These are phyloP conservation scores for Ciconia maguari DNA, from an alignment of 2,113 vertebrate species.

Conservation along the genomic window DNA sequence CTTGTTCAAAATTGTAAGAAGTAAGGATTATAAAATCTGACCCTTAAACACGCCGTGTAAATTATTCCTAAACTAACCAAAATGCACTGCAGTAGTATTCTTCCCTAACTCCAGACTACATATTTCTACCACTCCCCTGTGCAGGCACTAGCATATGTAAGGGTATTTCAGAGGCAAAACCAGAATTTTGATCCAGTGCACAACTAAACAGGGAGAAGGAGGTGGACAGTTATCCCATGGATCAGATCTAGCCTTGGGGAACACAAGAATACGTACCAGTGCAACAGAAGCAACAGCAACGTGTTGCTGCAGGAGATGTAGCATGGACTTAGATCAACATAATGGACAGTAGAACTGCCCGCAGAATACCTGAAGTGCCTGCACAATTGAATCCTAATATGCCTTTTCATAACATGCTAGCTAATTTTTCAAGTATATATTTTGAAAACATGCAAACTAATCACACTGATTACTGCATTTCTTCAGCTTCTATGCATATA, in stretches of 20 bases:
- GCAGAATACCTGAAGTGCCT: neutral
- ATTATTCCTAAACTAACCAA: neutral
- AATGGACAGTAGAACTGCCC: neutral
- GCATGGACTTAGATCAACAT: neutral
- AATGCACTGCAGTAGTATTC: neutral
- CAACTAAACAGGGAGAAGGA: neutral
- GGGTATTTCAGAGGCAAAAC: neutral
- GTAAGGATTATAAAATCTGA: neutral
- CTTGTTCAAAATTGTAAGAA: neutral
- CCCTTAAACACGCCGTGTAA: neutral
- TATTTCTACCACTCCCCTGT: neutral
- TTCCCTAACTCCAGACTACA: neutral
- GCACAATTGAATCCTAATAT: neutral
- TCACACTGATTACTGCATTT: neutral
- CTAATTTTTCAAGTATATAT: neutral
- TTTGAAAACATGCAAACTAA: neutral
- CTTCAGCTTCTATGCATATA: neutral
- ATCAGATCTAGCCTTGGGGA: neutral
- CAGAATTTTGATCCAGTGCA: neutral
- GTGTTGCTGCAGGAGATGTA: neutral
- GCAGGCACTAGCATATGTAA: neutral
- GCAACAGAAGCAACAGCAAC: neutral
- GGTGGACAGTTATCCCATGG: neutral
- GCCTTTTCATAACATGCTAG: neutral
- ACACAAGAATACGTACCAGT: neutral